Base-by-base conservation (phyloP, 2,797 vertebrate species). In the Myotis myotis region DNA sequence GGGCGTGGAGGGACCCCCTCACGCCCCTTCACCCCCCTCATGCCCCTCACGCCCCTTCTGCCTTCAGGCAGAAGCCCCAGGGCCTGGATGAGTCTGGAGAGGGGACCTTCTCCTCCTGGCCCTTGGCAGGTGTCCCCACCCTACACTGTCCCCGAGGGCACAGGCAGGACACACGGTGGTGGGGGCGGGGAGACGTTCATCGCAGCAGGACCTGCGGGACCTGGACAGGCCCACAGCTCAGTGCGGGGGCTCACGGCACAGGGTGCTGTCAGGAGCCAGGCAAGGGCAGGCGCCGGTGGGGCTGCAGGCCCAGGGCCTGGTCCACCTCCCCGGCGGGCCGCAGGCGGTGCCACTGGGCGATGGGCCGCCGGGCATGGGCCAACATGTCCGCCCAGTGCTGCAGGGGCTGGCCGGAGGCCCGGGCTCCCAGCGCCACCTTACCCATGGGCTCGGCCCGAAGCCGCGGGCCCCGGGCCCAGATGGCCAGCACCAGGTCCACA, bases 381-480 rank as follows among this genome's bases (percentile, higher is more conserved):
- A 99, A 97, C 99, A 99, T 99, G 98, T 99, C 99, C 0, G 99
- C 99, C 99, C 99, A 99, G 97, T 99, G 99, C 79, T 98, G 98
- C 97, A 99, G 98, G 94, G 99, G 99, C 97, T 99, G 99, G 62
- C 99, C 99, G 0, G 98, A 96, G 62, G 99, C 99, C 80, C 98
- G 97, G 41, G 98, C 98, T 80, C 99, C 99, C 75, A 99, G 98
- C 95, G 98, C 98, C 71, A 99, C 98, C 97, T 99, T 99, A 75
- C 99, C 99, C 0, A 99, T 99, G 16, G 98, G 97, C 51, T 99
- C 98, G 0, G 99, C 99, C 92, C 98, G 97, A 87, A 98, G 98
- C 95, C 99, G 33, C 57, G 98, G 98, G 95, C 99, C 99, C 0
- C 98, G 98, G 96, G 99, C 99, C 99, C 99, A 99, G 95, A 99